Conservation (phyloP, 2,113 vertebrate genomes). For the Eubucco bourcierii region DNA sequence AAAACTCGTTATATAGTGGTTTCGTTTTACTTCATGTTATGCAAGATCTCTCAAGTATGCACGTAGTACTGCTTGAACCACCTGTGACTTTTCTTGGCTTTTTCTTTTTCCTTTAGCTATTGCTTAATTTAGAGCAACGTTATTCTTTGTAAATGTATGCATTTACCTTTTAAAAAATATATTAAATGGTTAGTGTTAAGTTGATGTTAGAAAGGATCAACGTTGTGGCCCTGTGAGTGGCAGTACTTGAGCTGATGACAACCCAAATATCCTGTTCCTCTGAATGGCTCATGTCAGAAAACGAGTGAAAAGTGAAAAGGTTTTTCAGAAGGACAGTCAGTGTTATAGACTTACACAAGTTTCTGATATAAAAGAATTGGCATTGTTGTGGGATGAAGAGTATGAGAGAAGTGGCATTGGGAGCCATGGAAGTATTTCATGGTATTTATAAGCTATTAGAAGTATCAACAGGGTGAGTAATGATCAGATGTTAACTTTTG, state of each 20-base stretch:
- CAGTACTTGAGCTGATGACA: fast-evolving
- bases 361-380: not conserved
- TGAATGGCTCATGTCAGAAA: fast-evolving
- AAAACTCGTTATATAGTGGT: fast-evolving
- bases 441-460: not conserved
- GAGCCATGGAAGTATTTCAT: not conserved
- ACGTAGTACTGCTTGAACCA: fast-evolving
- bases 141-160: fast-evolving
- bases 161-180: fast-evolving
- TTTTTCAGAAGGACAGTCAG: not conserved
- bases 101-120: not conserved
- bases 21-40: fast-evolving
- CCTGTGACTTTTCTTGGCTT: no score
- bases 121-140: fast-evolving
- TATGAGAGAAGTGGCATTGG: not conserved
- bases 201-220: fast-evolving
- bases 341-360: not conserved
- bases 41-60: fast-evolving
- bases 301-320: fast-evolving
- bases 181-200: fast-evolving
- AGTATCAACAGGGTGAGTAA: not conserved
- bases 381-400: fast-evolving
- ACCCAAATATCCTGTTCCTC: fast-evolving
- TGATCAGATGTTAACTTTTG: not conserved
- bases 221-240: fast-evolving